These are phyloP conservation scores for Philypnodon macrostomus DNA, from an alignment of 2,797 vertebrate genomes.

Conservation along the genomic window DNA sequence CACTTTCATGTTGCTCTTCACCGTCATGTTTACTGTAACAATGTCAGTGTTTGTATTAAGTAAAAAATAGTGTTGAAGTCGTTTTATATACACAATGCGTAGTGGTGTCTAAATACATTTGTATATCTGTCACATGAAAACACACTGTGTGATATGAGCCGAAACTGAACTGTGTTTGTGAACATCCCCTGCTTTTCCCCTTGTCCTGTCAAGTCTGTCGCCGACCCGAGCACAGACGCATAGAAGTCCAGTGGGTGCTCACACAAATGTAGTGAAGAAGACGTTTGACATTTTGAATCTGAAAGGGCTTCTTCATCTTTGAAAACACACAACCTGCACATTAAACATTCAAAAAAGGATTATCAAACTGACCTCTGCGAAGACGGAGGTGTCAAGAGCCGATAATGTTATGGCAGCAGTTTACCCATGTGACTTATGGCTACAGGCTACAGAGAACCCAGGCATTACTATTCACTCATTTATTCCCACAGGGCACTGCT, in stretches of 20 bases:
- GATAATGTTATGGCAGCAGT: conserved; percentile 40
- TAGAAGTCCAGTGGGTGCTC: conserved; percentile 47
- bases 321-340: conserved; percentile 45
- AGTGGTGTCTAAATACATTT: too few relatives aligned
- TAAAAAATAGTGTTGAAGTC: too few relatives aligned
- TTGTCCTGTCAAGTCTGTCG: conserved; percentile 51
- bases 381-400: conserved; percentile 48
- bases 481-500: conserved; percentile 26
- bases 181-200: conserved; percentile 31
- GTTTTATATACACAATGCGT: too few relatives aligned
- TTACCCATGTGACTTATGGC: conserved; percentile 40
- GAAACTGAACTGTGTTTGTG: too few relatives aligned
- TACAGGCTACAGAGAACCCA: conserved; percentile 14
- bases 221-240: conserved; percentile 44
- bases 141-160: too few relatives aligned
- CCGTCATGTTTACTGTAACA: too few relatives aligned
- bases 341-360: conserved; percentile 53
- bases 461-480: conserved; percentile 20
- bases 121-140: too few relatives aligned
- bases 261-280: conserved; percentile 49
- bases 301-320: conserved; percentile 37
- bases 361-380: conserved; percentile 52
- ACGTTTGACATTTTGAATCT: conserved; percentile 58
- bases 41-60: too few relatives aligned
- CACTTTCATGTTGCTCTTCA: too few relatives aligned